Conservation (phyloP, 2,797 vertebrate genomes). For the Pseudotriccus pelzelni region DNA sequence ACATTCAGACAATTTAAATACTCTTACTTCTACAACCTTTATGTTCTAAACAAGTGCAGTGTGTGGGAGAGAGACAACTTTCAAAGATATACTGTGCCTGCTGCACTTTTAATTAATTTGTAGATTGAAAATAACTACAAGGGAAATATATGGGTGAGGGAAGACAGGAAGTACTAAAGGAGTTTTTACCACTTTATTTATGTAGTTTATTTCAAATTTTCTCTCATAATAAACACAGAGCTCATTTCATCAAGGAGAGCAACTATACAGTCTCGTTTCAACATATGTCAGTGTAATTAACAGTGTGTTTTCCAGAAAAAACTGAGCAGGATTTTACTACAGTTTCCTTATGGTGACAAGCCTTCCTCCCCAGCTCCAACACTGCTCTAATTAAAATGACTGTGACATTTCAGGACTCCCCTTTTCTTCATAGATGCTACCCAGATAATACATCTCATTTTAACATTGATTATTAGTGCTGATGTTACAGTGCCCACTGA, state of each 20-base stretch:
- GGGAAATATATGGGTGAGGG: constrained; percentile 8
- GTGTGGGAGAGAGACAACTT: neutral
- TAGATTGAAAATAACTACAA: constrained; percentile 44
- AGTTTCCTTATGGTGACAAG: neutral
- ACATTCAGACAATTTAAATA: constrained; percentile 23
- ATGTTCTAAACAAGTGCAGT: constrained; percentile 18
- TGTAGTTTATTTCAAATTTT: constrained; percentile 33
- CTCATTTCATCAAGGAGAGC: constrained; percentile 5
- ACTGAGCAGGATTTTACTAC: neutral
- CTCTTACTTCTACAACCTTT: neutral
- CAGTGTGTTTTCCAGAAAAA: constrained; percentile 7
- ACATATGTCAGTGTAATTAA: constrained; percentile 35
- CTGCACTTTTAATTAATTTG: constrained; percentile 60
- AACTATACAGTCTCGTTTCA: constrained; percentile 29
- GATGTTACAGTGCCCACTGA: neutral
- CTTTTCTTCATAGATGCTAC: neutral
- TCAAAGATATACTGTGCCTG: neutral
- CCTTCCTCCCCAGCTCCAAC: neutral
- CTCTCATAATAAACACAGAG: neutral
- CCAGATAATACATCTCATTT: constrained; percentile 5
- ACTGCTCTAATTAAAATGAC: constrained; percentile 8
- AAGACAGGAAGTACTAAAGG: neutral
- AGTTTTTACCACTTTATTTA: constrained; percentile 38
- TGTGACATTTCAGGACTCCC: constrained; percentile 6
- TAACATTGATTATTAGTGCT: constrained; percentile 24